These are phyloP conservation scores for Eupithecia tripunctaria DNA, from an alignment of 2,888 invertebrate genomes.

Conservation along the genomic window DNA sequence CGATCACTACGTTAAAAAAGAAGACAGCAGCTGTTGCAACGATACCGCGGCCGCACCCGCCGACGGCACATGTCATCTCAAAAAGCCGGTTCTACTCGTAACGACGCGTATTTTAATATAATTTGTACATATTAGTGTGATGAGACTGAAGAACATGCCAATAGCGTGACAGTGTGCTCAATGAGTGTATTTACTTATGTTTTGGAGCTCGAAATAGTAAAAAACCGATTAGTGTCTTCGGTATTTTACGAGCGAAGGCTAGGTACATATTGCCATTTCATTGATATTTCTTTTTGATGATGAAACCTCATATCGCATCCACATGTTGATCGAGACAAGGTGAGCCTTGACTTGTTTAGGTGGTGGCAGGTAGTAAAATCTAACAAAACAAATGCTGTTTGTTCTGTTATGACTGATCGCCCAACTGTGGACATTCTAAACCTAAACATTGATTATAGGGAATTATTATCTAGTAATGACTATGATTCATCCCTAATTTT, in stretches of 20 bases:
- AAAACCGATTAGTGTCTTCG: background rate
- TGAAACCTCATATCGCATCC: background rate
- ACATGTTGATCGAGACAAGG: background rate
- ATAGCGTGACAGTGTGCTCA: conserved; percentile 75
- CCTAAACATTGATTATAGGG: background rate
- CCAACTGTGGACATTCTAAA: background rate
- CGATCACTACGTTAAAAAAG: conserved; percentile 85
- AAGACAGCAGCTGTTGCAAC: conserved; percentile 81
- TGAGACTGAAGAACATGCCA: conserved; percentile 82
- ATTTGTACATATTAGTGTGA: conserved; percentile 84
- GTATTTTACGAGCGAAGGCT: background rate
- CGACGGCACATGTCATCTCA: conserved; percentile 77
- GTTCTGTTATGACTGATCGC: background rate
- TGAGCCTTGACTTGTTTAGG: background rate
- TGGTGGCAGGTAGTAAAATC: background rate
- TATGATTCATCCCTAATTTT: background rate
- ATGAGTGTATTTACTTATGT: conserved; percentile 42
- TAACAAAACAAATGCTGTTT: background rate
- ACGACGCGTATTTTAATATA: conserved; percentile 68
- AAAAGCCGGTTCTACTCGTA: conserved; percentile 89
- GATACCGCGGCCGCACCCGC: conserved; percentile 77
- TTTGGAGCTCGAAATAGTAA: conserved; percentile 5
- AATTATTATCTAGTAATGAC: background rate
- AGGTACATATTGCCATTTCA: background rate
- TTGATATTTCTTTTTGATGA: background rate